Conservation (phyloP, 2,888 invertebrate species). For the Diarsia brunnea region DNA sequence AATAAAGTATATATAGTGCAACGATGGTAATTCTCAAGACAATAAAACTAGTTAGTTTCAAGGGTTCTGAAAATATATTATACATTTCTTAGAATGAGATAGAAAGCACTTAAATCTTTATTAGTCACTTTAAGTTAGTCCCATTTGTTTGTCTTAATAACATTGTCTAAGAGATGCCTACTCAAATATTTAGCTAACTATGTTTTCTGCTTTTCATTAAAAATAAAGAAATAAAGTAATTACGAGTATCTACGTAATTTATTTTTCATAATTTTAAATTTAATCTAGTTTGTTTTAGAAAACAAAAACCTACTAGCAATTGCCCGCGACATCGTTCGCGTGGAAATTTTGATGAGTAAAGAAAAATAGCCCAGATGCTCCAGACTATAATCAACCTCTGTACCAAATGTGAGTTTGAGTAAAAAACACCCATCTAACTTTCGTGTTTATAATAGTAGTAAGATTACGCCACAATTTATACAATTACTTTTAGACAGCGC, state of each 20-base stretch:
- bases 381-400: not conserved
- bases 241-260: not conserved
- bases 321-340: not conserved
- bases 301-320: not conserved
- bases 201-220: not conserved
- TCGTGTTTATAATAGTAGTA: not conserved
- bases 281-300: not conserved
- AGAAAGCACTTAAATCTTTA: conserved; percentile 22
- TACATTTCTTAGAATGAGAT: not conserved
- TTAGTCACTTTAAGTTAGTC: not conserved
- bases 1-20: no score
- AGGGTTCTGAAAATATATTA: not conserved
- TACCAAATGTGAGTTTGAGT: not conserved
- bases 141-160: conserved; percentile 11
- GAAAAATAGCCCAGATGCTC: not conserved
- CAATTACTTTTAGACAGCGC: not conserved
- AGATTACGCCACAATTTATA: not conserved
- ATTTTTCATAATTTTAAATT: not conserved
- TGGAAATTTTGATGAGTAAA: not conserved
- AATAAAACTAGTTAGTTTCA: not conserved
- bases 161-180: not conserved
- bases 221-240: not conserved
- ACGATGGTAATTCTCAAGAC: no score
- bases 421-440: not conserved
- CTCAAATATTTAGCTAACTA: not conserved